phyloP scores from a whole-genome alignment of 2,797 vertebrate genomes.

The Babyrousa celebensis region DNA sequence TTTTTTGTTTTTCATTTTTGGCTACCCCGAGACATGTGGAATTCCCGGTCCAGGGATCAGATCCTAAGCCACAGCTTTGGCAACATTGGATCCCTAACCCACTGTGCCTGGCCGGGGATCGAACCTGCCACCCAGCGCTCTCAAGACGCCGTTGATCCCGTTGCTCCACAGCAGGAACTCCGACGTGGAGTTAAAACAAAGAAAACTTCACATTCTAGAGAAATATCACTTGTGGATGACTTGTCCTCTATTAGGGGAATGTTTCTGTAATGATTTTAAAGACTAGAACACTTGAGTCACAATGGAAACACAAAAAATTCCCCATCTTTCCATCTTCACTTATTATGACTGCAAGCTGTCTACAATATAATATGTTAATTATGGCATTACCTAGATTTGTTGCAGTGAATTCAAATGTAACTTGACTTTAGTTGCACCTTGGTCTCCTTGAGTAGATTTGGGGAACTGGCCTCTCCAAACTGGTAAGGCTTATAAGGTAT shows the following conservation, averaged over 20 bases:
- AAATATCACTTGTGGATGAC: background rate
- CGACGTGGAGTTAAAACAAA: constrained; percentile 59
- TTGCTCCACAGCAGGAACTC: background rate
- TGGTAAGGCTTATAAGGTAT: constrained; percentile 38
- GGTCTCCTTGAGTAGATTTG: background rate
- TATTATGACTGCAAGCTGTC: background rate
- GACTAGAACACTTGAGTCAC: background rate
- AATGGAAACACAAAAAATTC: constrained; percentile 37
- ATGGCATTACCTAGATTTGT: background rate
- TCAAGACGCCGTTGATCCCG: too few relatives aligned
- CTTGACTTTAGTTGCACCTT: background rate
- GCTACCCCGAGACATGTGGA: too few relatives aligned
- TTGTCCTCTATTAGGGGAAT: background rate
- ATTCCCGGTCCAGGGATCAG: too few relatives aligned
- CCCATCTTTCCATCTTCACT: constrained; percentile 26
- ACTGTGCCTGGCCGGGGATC: too few relatives aligned
- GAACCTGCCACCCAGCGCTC: too few relatives aligned
- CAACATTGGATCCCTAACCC: too few relatives aligned
- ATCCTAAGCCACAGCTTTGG: too few relatives aligned
- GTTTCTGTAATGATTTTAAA: constrained; percentile 54
- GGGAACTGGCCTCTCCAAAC: background rate
- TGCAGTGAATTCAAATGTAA: constrained; percentile 19
- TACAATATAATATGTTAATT: background rate
- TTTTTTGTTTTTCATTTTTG: too few relatives aligned
- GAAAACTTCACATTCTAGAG: constrained; percentile 2